Conservation (phyloP, 2,888 invertebrate species). For the Adineta ricciae region DNA sequence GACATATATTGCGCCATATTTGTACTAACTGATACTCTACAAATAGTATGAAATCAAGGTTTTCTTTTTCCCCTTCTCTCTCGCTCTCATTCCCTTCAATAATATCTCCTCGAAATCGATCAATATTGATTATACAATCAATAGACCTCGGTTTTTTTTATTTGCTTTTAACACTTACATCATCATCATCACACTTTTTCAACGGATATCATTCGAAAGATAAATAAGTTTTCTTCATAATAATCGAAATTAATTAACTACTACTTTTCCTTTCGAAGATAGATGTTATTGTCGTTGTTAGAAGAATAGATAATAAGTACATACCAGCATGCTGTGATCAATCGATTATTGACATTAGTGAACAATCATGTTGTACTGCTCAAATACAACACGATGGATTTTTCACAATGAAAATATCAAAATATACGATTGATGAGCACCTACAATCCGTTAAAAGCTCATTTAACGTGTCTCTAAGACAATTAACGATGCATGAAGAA, state of each 20-base stretch:
- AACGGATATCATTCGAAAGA: background rate
- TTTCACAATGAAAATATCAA: background rate
- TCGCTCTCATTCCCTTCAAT: background rate
- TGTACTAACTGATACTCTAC: background rate
- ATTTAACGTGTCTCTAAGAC: background rate
- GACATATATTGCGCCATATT: background rate
- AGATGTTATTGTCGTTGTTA: background rate
- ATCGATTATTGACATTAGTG: background rate
- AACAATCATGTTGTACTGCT: background rate
- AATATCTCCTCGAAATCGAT: background rate
- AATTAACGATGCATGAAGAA: background rate
- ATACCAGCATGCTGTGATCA: background rate
- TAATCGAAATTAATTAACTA: background rate
- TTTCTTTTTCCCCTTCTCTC: background rate
- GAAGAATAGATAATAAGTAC: background rate
- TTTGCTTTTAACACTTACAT: background rate
- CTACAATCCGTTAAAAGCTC: background rate
- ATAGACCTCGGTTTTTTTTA: background rate
- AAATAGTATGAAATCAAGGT: background rate
- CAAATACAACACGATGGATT: background rate
- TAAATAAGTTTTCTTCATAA: background rate
- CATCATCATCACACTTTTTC: background rate
- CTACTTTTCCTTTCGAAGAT: background rate
- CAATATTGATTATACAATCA: background rate
- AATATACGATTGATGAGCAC: background rate